Conservation (phyloP, 2,797 vertebrate genomes). For the Rhadinocentrus ornatus region DNA sequence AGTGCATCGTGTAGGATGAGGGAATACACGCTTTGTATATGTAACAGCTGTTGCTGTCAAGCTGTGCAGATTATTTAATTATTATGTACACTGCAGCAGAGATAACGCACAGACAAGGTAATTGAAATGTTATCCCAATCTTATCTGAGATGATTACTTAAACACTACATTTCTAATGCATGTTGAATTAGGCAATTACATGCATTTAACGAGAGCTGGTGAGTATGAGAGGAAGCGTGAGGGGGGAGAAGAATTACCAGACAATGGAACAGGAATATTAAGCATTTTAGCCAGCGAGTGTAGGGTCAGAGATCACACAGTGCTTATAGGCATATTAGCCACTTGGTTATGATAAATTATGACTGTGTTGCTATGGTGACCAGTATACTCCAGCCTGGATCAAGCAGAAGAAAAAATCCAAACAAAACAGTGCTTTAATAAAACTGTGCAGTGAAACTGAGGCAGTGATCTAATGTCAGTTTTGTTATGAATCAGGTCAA, state of each 20-base stretch:
- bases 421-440: conserved; percentile 47
- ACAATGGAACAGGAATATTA: conserved; percentile 79
- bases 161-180: conserved; percentile 82
- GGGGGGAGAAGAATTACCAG: conserved; percentile 55
- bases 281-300: conserved; percentile 77
- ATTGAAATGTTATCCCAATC: conserved; percentile 83
- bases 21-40: conserved; percentile 28
- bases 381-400: conserved; percentile 33
- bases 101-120: conserved; percentile 72
- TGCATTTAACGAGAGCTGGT: conserved; percentile 73
- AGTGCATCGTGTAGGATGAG: conserved; percentile 33
- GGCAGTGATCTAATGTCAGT: conserved; percentile 18
- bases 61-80: conserved; percentile 74
- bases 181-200: conserved; percentile 84
- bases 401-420: conserved; percentile 8
- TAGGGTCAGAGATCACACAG: conserved; percentile 75
- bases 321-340: conserved; percentile 82
- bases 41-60: conserved; percentile 72
- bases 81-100: conserved; percentile 72
- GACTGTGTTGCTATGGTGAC: conserved; percentile 77
- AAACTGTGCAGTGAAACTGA: conserved; percentile 42
- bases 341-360: conserved; percentile 82
- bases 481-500: conserved; percentile 26
- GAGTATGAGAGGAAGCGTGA: conserved; percentile 47
- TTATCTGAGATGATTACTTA: conserved; percentile 81